Evolutionary conservation across 2,888 invertebrate species (phyloP).

Genomic region (Xiphydria camelus): DNA sequence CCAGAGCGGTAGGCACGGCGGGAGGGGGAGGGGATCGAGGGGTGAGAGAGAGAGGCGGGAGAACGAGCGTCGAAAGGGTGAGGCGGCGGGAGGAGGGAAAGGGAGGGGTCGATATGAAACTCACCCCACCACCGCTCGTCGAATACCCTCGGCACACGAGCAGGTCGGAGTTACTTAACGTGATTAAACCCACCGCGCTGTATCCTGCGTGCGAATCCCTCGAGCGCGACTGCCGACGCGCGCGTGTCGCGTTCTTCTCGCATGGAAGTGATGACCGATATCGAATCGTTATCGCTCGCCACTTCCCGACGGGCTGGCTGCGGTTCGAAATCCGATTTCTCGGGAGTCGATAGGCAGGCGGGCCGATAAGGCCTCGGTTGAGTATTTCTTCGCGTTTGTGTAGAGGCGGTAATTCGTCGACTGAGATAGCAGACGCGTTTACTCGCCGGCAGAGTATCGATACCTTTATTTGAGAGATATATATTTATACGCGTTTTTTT

Average conservation of each 20-base stretch:
- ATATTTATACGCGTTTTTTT: too few relatives aligned
- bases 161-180: slow-evolving; percentile 43
- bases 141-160: slow-evolving; percentile 10
- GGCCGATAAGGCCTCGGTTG: too few relatives aligned
- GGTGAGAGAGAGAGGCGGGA: neutral
- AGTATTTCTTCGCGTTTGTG: too few relatives aligned
- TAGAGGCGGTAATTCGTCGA: too few relatives aligned
- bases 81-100: neutral
- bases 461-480: too few relatives aligned
- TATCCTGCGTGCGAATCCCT: too few relatives aligned
- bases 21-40: slow-evolving; percentile 1
- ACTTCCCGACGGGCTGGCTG: too few relatives aligned
- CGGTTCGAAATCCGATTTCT: too few relatives aligned
- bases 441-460: too few relatives aligned
- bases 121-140: slow-evolving; percentile 4
- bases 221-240: neutral
- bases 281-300: too few relatives aligned
- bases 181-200: slow-evolving; percentile 40
- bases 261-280: slow-evolving; percentile 4
- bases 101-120: slow-evolving; percentile 14
- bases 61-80: neutral
- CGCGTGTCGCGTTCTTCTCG: neutral
- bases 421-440: too few relatives aligned
- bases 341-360: too few relatives aligned
- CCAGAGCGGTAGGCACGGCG: slow-evolving; percentile 13